phyloP scores from a whole-genome alignment of 1,140 invertebrate species.

The Neotoxoptera formosana region DNA sequence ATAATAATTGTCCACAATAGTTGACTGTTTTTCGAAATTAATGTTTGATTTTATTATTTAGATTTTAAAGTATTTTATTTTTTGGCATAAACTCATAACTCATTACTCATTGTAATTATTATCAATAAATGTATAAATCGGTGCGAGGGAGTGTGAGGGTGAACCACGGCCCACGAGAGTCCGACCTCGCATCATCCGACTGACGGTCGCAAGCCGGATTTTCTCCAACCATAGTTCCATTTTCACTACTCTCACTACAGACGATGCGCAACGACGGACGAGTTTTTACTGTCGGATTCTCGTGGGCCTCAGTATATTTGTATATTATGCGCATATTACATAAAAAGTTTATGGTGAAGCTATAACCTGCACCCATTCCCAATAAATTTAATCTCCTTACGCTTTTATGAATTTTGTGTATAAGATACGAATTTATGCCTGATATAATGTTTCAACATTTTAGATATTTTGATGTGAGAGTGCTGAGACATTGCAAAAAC shows the following conservation, averaged over 20 bases:
- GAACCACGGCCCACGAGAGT: too few relatives aligned
- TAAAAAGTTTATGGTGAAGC: not conserved
- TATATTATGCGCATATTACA: not conserved
- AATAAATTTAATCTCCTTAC: too few relatives aligned
- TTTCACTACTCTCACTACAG: too few relatives aligned
- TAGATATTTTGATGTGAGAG: not conserved
- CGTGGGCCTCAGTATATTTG: too few relatives aligned
- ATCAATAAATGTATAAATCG: not conserved
- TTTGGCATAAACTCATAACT: not conserved
- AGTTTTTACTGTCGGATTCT: too few relatives aligned
- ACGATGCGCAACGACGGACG: too few relatives aligned
- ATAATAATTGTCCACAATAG: not conserved
- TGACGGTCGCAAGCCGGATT: too few relatives aligned
- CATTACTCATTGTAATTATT: not conserved
- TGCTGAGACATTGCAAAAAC: not conserved
- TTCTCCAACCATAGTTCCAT: too few relatives aligned
- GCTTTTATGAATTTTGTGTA: not conserved
- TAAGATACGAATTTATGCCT: not conserved
- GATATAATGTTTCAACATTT: not conserved
- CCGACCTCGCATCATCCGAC: too few relatives aligned
- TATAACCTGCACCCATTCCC: too few relatives aligned
- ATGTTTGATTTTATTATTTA: not conserved
- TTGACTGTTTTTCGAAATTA: not conserved
- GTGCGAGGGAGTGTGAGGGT: not conserved
- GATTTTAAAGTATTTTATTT: not conserved